Conservation (phyloP, 2,113 vertebrate genomes). For the Pyxicephalus adspersus region DNA sequence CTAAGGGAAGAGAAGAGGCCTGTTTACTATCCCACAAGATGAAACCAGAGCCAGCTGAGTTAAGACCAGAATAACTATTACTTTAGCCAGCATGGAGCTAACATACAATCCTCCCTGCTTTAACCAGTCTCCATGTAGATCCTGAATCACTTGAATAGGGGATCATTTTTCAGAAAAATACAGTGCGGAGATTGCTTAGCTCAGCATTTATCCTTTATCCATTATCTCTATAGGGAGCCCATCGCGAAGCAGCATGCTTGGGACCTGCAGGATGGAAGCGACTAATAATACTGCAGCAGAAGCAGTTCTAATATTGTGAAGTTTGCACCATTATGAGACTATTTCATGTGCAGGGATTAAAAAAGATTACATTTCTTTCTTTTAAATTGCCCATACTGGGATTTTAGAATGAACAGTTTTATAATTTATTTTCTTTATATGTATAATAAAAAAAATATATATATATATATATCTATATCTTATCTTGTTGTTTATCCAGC, state of each 20-base stretch:
- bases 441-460: too few species aligned
- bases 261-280: neutral
- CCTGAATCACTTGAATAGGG: conserved; percentile 4
- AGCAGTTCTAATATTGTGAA: conserved; percentile 37
- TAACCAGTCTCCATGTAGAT: conserved; percentile 15
- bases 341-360: conserved; percentile 23
- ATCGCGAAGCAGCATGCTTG: neutral
- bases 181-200: neutral
- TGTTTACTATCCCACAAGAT: conserved; percentile 27
- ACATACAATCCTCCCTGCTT: conserved; percentile 28
- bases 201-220: conserved; percentile 19
- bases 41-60: conserved; percentile 44
- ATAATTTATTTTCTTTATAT: too few species aligned
- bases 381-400: neutral
- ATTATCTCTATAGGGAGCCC: conserved; percentile 13
- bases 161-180: conserved; percentile 25
- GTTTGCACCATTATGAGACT: conserved; percentile 14
- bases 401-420: neutral
- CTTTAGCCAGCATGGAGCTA: neutral
- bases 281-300: conserved; percentile 36
- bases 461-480: too few species aligned
- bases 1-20: neutral
- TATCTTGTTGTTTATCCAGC: too few species aligned
- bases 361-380: conserved; percentile 18
- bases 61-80: conserved; percentile 36